A percentile compares a stretch with the other conserved stretches of the same genome.
These are phyloP conservation scores for Drosophila serrata DNA, from an alignment of 1,140 invertebrate species.

Conservation along the genomic window DNA sequence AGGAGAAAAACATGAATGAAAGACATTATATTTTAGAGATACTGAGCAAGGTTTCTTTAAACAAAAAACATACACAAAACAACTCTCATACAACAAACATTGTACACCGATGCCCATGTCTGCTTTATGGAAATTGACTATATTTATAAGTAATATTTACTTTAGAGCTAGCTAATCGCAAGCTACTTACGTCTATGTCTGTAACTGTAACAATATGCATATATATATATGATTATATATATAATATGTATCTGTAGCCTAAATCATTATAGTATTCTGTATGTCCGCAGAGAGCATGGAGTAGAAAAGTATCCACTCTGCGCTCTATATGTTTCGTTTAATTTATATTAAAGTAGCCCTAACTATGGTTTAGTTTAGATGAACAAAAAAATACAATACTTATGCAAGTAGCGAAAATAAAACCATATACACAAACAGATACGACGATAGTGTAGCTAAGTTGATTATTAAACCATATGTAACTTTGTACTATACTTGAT, in stretches of 20 bases:
- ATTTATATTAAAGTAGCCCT: constrained; percentile 59
- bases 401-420: constrained; percentile 63
- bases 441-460: constrained; percentile 56
- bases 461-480: constrained; percentile 40
- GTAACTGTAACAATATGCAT: constrained; percentile 38
- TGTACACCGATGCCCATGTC: constrained; percentile 45
- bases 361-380: constrained; percentile 40
- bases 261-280: constrained; percentile 64
- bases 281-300: constrained; percentile 50
- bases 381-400: constrained; percentile 34
- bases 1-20: constrained; percentile 48
- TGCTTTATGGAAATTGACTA: constrained; percentile 67
- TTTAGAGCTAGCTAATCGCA: constrained; percentile 31
- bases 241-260: constrained; percentile 55
- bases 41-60: constrained; percentile 59
- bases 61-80: constrained; percentile 19
- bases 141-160: constrained; percentile 79
- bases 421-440: constrained; percentile 49
- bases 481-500: constrained; percentile 63
- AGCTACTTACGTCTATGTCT: constrained; percentile 32
- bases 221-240: neutral
- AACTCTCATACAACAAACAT: constrained; percentile 40
- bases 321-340: constrained; percentile 55
- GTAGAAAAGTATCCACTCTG: constrained; percentile 30
- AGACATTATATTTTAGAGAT: constrained; percentile 72